phyloP scores from a whole-genome alignment of 2,797 vertebrate genomes.

The Oreonectes daqikongensis region DNA sequence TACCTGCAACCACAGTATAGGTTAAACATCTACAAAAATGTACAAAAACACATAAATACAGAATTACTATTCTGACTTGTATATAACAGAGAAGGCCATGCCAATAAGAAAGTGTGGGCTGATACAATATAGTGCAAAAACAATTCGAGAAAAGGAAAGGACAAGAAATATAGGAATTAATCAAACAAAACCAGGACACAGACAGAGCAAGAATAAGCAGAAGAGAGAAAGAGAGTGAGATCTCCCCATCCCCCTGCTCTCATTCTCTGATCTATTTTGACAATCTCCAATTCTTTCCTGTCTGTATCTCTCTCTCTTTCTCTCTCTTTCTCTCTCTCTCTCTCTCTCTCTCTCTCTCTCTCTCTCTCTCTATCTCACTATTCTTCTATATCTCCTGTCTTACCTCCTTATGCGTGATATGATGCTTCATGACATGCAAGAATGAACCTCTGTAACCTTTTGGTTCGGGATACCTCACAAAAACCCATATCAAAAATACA shows the following conservation, averaged over 20 bases:
- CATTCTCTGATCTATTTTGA: constrained; percentile 56
- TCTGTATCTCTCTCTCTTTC: neutral
- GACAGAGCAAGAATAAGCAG: constrained; percentile 21
- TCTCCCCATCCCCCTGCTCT: constrained; percentile 51
- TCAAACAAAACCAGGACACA: constrained; percentile 55
- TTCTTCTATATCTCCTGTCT: constrained; percentile 3
- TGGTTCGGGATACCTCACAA: neutral
- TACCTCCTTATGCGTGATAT: neutral
- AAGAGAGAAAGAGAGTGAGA: constrained; percentile 18
- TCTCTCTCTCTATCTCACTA: constrained; percentile 14
- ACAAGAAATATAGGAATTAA: constrained; percentile 16
- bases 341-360: neutral
- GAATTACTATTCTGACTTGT: neutral
- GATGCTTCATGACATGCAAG: constrained; percentile 11
- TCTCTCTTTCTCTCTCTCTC: constrained; percentile 13
- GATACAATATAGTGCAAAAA: neutral
- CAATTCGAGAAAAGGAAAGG: neutral
- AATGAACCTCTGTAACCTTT: neutral
- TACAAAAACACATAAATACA: neutral
- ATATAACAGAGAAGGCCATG: neutral
- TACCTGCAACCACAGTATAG: constrained; percentile 2
- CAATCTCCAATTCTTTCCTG: constrained; percentile 40
- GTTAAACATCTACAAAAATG: constrained; percentile 10
- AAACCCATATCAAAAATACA: neutral
- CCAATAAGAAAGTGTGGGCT: neutral